phyloP scores from a whole-genome alignment of 2,113 vertebrate species.

The Malurus alboscapulatus region DNA sequence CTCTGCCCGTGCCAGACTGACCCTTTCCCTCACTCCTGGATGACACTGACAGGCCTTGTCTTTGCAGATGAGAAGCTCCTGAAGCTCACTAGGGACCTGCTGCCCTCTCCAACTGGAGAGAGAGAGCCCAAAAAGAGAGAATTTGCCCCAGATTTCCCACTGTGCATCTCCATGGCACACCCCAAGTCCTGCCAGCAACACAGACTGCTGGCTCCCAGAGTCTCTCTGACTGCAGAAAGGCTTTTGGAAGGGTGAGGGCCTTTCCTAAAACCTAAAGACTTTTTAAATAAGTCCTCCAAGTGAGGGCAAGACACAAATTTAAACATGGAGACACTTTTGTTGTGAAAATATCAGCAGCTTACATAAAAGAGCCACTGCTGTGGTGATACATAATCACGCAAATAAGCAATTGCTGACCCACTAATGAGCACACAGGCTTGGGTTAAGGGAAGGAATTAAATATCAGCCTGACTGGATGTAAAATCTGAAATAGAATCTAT shows the following conservation, averaged over 20 bases:
- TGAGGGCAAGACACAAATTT: neutral
- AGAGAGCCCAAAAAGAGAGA: neutral
- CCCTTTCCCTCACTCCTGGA: neutral
- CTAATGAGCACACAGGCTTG: neutral
- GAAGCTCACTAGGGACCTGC: neutral
- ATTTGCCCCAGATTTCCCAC: neutral
- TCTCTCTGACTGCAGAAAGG: neutral
- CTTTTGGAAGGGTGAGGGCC: neutral
- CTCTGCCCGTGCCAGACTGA: neutral
- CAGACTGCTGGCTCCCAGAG: accelerated
- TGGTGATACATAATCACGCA: neutral
- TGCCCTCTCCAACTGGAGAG: accelerated
- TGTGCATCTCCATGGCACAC: neutral
- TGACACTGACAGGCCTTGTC: neutral
- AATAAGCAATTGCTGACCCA: conserved; percentile 21
- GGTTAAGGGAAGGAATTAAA: neutral
- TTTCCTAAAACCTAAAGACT: neutral
- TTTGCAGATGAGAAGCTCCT: neutral
- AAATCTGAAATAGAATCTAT: neutral
- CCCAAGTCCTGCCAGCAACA: neutral
- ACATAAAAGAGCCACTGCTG: conserved; percentile 5
- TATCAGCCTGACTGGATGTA: neutral
- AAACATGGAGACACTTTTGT: neutral
- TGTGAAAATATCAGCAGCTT: neutral
- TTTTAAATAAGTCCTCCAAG: neutral